These are phyloP conservation scores for Coelopa frigida DNA, from an alignment of 1,140 invertebrate genomes.

Conservation along the genomic window DNA sequence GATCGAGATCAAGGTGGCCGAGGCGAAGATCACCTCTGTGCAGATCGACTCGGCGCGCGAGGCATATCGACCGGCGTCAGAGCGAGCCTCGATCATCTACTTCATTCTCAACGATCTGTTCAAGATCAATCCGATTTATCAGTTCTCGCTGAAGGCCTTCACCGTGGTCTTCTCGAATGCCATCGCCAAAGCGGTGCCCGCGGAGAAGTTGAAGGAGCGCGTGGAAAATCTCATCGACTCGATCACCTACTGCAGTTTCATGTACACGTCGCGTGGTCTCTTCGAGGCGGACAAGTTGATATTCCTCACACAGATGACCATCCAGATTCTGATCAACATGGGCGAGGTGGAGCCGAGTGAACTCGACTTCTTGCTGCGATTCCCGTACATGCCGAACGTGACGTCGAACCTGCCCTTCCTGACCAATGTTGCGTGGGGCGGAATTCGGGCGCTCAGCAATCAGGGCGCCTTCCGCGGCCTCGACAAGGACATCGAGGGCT, in stretches of 20 bases:
- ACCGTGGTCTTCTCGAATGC: constrained; percentile 88
- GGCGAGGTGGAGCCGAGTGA: constrained; percentile 65
- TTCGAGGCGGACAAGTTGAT: constrained; percentile 92
- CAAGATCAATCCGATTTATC: constrained; percentile 94
- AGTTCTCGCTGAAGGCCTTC: constrained; percentile 93
- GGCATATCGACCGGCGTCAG: constrained; percentile 77
- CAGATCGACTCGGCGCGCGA: constrained; percentile 89
- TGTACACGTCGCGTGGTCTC: constrained; percentile 82
- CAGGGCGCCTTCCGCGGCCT: constrained; percentile 79
- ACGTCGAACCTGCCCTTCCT: constrained; percentile 79
- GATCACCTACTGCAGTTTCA: constrained; percentile 79
- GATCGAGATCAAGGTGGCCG: constrained; percentile 76
- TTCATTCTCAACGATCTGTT: constrained; percentile 90
- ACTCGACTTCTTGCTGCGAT: constrained; percentile 82
- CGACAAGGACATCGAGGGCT: constrained; percentile 88
- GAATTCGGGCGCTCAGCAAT: constrained; percentile 69
- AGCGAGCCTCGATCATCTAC: constrained; percentile 82
- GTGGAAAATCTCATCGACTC: constrained; percentile 77
- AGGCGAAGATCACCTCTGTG: constrained; percentile 75
- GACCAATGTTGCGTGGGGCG: constrained; percentile 78
- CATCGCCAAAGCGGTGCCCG: constrained; percentile 59
- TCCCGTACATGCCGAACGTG: constrained; percentile 58
- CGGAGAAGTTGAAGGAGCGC: constrained; percentile 62
- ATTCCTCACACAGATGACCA: constrained; percentile 80
- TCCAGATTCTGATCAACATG: constrained; percentile 61